phyloP scores from a whole-genome alignment of 2,888 invertebrate genomes.

The Amphipyra tragopoginis region DNA sequence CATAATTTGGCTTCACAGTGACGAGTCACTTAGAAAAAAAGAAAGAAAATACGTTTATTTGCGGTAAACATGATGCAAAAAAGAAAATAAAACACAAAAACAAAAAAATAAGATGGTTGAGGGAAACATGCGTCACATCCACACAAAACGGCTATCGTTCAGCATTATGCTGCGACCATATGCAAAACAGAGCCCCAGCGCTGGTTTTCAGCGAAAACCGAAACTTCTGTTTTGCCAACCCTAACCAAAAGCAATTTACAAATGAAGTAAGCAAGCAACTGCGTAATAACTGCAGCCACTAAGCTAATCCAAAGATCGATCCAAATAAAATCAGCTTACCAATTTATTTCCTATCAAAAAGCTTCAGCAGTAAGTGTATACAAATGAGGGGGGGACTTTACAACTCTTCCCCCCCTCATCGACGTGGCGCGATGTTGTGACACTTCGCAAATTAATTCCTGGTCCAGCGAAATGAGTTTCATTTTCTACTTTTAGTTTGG shows the following conservation, averaged over 20 bases:
- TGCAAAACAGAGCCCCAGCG: too few relatives aligned
- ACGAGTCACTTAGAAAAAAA: too few relatives aligned
- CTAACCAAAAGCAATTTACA: slow-evolving; percentile 26
- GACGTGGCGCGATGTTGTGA: slow-evolving; percentile 40
- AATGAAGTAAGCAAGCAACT: slow-evolving; percentile 28
- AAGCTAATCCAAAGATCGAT: slow-evolving; percentile 37
- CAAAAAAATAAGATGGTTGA: too few relatives aligned
- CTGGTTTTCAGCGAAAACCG: too few relatives aligned
- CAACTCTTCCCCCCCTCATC: slow-evolving; percentile 15
- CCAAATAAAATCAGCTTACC: slow-evolving; percentile 34
- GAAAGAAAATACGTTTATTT: too few relatives aligned
- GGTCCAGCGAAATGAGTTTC: slow-evolving; percentile 41
- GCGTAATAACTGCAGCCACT: slow-evolving; percentile 22
- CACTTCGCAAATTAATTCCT: slow-evolving; percentile 56
- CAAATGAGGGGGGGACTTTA: slow-evolving; percentile 27
- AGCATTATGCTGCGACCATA: too few relatives aligned
- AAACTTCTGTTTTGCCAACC: slow-evolving; percentile 14
- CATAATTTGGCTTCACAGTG: too few relatives aligned
- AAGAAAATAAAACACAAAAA: too few relatives aligned
- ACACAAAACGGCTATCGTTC: too few relatives aligned
- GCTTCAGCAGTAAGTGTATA: slow-evolving; percentile 15
- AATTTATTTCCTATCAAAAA: slow-evolving; percentile 42
- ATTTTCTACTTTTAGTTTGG: slow-evolving; percentile 39
- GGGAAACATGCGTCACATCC: too few relatives aligned
- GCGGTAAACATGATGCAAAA: too few relatives aligned